phyloP scores from a whole-genome alignment of 1,140 invertebrate genomes.

The Zeugodacus cucurbitae region DNA sequence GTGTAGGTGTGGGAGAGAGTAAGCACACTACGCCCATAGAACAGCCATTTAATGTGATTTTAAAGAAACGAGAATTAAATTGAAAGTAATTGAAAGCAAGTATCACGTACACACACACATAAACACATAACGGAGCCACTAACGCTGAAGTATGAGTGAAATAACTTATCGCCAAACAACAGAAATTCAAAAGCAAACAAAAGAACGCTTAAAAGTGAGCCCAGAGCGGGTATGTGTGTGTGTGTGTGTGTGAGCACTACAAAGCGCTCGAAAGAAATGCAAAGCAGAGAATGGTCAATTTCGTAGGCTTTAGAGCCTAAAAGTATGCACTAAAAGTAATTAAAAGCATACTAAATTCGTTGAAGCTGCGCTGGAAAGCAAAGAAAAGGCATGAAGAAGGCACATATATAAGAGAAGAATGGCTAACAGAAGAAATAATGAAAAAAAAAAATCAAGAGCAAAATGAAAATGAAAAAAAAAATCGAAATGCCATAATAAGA shows the following conservation, averaged over 20 bases:
- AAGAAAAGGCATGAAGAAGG: background rate
- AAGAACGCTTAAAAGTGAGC: background rate
- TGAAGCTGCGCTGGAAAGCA: background rate
- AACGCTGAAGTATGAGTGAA: no score
- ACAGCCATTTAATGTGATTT: background rate
- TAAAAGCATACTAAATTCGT: slow-evolving; percentile 27
- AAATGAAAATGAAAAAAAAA: background rate
- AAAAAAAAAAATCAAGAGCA: background rate
- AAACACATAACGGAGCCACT: no score
- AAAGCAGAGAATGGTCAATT: background rate
- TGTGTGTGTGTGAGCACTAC: background rate
- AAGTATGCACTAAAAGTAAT: slow-evolving; percentile 40
- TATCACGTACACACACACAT: no score
- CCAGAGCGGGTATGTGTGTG: background rate
- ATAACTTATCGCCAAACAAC: background rate
- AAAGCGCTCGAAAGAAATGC: background rate
- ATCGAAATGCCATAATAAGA: background rate
- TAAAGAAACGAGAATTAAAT: background rate
- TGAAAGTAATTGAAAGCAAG: slow-evolving; percentile 11
- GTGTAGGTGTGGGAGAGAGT: no score
- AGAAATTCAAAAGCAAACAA: background rate
- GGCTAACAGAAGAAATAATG: background rate
- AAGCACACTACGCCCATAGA: background rate
- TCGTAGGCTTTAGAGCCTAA: slow-evolving; percentile 1
- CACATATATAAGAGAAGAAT: background rate